These are phyloP conservation scores for Cerastis leucographa DNA, from an alignment of 2,888 invertebrate species.

Conservation along the genomic window DNA sequence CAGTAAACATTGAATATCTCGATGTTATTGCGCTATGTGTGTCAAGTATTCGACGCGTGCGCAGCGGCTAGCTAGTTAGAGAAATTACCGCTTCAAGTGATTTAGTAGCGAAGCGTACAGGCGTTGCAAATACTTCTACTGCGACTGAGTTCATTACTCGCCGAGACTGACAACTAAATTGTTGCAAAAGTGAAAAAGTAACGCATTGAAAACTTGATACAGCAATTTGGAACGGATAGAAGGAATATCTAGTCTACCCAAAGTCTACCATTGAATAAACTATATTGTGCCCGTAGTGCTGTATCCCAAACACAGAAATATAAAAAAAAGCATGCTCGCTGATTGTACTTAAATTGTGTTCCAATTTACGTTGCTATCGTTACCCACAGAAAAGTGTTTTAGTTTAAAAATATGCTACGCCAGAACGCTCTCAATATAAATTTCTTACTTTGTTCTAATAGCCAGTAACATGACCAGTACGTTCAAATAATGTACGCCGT, in stretches of 20 bases:
- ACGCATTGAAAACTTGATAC: not conserved
- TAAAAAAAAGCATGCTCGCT: no score
- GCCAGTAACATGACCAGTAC: no score
- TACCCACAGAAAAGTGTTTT: no score
- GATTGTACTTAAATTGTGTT: not conserved
- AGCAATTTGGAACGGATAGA: not conserved
- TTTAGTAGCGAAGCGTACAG: constrained; percentile 53
- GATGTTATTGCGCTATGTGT: constrained; percentile 57
- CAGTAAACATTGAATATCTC: constrained; percentile 58
- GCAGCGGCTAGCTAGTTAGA: constrained; percentile 53
- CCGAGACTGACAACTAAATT: constrained; percentile 47
- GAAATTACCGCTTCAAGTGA: constrained; percentile 65
- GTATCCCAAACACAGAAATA: no score
- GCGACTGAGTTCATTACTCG: constrained; percentile 43
- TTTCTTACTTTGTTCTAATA: no score
- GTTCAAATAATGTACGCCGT: no score
- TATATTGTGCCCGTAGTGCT: not conserved
- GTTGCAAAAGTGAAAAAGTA: constrained; percentile 51
- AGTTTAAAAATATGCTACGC: no score
- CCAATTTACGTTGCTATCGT: not conserved
- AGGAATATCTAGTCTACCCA: not conserved
- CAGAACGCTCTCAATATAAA: no score
- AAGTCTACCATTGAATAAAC: not conserved
- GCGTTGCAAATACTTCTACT: constrained; percentile 43
- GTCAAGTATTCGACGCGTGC: constrained; percentile 65